Evolutionary conservation across 2,888 invertebrate species (phyloP), one percentile per base, ranked within the genome.

Genomic region (Aromia moschata): DNA sequence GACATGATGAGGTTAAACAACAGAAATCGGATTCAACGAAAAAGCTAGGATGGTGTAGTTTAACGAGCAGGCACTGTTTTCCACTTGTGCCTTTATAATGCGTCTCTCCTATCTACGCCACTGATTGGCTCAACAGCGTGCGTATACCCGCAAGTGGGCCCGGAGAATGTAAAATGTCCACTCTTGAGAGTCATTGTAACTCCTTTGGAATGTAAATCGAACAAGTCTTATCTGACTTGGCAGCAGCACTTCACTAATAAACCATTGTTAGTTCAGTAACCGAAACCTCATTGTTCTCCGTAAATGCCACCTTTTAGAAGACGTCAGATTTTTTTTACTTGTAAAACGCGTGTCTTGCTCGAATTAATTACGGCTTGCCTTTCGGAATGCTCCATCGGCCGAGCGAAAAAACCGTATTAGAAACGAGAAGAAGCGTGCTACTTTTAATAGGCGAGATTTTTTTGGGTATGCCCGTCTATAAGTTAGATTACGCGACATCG

Each of bases 181-280:
- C 76, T 78, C 75, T 77, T 62, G 66, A 71, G 70, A 72, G 70
- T 77, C 75, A 76, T 77, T 76, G 77, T 78, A 69, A 74, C 71
- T 70, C 70, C 74, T 72, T 75, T 74, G 77, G 79, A 80, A 80
- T 80, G 78, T 79, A 79, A 80, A 80, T 79, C 78, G 78, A 79
- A 80, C 77, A 72, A 73, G 75, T 77, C 77, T 79, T 78, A 78
- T 79, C 78, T 78, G 70, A 68, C 72, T 71, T 71, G 72, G 76
- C 77, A 77, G 77, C 77, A 77, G 74, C 74, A 74, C 76, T 74
- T 74, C 72, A 77, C 77, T 79, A 78, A 79, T 79, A 78, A 78
- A 77, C 76, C 77, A 79, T 79, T 79, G 79, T 79, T 78, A 65
- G 72, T 70, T 75, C 71, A 70, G 75, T 77, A 77, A 78, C 76